These are phyloP conservation scores for Tinea trinotella DNA, from an alignment of 2,888 invertebrate genomes.

Conservation along the genomic window DNA sequence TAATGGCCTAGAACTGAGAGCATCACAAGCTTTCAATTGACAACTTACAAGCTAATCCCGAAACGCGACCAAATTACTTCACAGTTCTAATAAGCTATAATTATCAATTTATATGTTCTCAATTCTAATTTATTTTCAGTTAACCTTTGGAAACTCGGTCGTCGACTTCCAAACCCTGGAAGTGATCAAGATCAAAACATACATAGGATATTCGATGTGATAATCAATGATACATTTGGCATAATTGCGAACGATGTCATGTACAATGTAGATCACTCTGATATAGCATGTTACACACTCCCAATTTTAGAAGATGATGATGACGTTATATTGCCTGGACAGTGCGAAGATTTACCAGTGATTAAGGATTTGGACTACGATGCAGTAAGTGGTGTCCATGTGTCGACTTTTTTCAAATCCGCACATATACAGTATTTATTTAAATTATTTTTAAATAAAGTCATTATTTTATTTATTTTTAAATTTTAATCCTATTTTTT, in stretches of 20 bases:
- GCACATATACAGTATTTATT: conserved; percentile 11
- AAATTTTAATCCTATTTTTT: too few species aligned
- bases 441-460: too few species aligned
- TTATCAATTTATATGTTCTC: not conserved
- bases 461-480: too few species aligned
- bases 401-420: too few species aligned
- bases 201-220: not conserved
- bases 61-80: too few species aligned
- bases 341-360: conserved; percentile 37
- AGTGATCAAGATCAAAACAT: not conserved
- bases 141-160: conserved; percentile 40
- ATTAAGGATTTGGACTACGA: conserved; percentile 36
- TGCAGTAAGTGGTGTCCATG: conserved; percentile 33
- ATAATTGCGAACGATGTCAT: conserved; percentile 24
- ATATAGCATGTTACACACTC: conserved; percentile 36
- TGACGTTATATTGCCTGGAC: conserved; percentile 43
- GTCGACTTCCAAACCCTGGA: not conserved
- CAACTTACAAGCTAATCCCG: too few species aligned
- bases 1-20: too few species aligned
- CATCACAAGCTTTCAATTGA: too few species aligned
- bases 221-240: conserved; percentile 25
- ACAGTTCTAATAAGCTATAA: too few species aligned
- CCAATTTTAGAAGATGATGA: conserved; percentile 39
- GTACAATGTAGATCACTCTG: conserved; percentile 33
- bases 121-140: conserved; percentile 33